Evolutionary conservation across 2,797 vertebrate genomes (phyloP).

Genomic region (Dendrocincla tyrannina): DNA sequence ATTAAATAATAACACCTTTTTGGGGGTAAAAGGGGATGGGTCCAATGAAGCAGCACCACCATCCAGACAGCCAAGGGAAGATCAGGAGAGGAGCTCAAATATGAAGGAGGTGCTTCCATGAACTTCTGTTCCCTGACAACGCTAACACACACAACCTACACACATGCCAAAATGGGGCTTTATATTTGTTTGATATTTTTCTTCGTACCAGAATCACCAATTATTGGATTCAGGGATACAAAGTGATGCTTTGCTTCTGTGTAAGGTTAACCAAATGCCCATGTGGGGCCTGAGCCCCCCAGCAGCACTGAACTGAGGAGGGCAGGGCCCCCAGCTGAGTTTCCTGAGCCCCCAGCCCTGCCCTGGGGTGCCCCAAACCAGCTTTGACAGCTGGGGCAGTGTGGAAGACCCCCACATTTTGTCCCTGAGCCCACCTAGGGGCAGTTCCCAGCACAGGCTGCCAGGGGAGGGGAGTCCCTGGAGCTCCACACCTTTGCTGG

Average conservation of each 20-base stretch:
- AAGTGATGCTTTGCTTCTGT: not conserved
- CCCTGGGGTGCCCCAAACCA: not conserved
- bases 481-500: not conserved
- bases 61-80: not conserved
- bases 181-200: not conserved
- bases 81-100: not conserved
- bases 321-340: not conserved
- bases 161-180: accelerated
- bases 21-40: not conserved
- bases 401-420: accelerated
- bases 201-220: not conserved
- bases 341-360: not conserved
- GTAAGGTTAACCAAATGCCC: too few species aligned
- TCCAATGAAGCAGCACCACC: not conserved
- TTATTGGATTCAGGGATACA: not conserved
- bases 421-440: not conserved
- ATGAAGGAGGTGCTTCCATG: not conserved
- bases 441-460: not conserved
- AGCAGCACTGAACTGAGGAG: accelerated
- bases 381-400: not conserved
- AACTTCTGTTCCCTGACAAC: not conserved
- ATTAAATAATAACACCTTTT: not conserved
- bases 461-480: not conserved
- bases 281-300: accelerated
- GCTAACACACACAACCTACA: too few species aligned